Conservation (phyloP, 2,797 vertebrate genomes). For the Schizopygopsis malacanthus region DNA sequence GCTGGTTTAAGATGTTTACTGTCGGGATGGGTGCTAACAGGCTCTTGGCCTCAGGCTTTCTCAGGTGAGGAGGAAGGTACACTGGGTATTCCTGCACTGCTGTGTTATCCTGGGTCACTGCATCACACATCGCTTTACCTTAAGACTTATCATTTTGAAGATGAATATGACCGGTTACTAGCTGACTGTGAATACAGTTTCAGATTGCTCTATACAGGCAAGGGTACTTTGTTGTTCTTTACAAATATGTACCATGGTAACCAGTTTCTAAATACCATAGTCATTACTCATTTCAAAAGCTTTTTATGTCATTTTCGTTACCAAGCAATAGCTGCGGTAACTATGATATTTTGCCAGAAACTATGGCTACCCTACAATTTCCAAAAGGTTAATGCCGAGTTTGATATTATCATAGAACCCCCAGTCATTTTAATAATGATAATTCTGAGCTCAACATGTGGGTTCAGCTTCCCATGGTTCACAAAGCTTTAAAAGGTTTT, state of each 20-base stretch:
- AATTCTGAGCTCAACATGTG: not conserved
- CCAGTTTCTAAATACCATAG: slow-evolving; percentile 1
- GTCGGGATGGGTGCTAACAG: not conserved
- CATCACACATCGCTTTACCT: not conserved
- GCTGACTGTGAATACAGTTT: not conserved
- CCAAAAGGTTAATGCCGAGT: not conserved
- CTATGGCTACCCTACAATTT: not conserved
- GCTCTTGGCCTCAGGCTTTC: slow-evolving; percentile 12
- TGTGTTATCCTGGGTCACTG: not conserved
- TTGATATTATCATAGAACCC: not conserved
- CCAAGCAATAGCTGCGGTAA: not conserved
- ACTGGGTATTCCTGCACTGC: not conserved
- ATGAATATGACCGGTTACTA: not conserved
- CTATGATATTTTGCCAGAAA: not conserved
- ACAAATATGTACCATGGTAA: slow-evolving; percentile 6
- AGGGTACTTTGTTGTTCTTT: not conserved
- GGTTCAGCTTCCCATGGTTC: not conserved
- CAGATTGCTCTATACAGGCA: not conserved
- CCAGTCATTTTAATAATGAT: not conserved
- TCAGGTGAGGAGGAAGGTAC: slow-evolving; percentile 4
- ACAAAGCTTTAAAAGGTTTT: not conserved
- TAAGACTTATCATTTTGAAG: not conserved
- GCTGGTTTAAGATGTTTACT: slow-evolving; percentile 12
- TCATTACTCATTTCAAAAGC: not conserved
- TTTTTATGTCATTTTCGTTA: not conserved